phyloP scores from a whole-genome alignment of 2,113 vertebrate genomes.

The Caranx melampygus region DNA sequence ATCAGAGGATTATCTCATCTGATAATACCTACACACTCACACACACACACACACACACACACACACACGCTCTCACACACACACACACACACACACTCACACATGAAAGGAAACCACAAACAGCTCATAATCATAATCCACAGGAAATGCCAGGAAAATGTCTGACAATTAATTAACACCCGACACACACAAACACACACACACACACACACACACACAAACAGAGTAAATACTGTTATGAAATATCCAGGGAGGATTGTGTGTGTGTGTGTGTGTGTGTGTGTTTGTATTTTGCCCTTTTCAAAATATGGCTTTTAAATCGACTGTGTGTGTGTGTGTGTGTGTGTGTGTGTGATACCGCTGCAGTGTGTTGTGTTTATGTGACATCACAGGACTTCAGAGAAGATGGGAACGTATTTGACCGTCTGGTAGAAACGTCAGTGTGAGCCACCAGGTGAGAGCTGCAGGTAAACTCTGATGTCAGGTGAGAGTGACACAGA shows the following conservation, averaged over 20 bases:
- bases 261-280: not conserved
- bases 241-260: too few species aligned
- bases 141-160: constrained; percentile 24
- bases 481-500: too few species aligned
- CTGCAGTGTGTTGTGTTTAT: not conserved
- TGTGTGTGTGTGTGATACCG: not conserved
- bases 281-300: not conserved
- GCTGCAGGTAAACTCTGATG: not conserved
- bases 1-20: constrained; percentile 71
- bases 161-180: constrained; percentile 52
- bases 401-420: not conserved
- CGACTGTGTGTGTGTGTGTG: not conserved
- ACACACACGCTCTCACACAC: constrained; percentile 59
- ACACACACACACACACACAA: not conserved
- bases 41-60: constrained; percentile 58
- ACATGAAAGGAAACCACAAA: constrained; percentile 34
- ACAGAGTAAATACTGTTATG: not conserved
- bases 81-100: constrained; percentile 62
- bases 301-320: not conserved
- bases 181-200: not conserved
- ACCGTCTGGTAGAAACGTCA: not conserved
- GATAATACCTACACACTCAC: constrained; percentile 67
- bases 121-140: constrained; percentile 64
- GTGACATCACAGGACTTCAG: not conserved
- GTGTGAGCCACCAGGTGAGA: not conserved